Evolutionary conservation across 2,113 vertebrate species (phyloP).

Genomic region (Rhynchomys soricoides): DNA sequence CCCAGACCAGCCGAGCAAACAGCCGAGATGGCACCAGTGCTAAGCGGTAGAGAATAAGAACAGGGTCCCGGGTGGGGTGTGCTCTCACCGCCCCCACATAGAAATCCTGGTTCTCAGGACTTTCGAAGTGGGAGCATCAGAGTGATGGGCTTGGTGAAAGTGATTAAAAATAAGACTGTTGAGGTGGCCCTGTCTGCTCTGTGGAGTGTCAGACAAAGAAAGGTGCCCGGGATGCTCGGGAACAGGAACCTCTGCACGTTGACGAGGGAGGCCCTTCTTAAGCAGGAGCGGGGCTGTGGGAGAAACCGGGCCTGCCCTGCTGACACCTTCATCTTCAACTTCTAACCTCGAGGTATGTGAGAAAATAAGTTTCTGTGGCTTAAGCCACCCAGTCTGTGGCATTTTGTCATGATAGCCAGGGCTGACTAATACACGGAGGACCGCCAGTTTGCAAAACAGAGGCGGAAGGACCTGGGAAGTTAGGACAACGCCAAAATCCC

Average conservation of each 20-base stretch:
- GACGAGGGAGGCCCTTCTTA: not conserved
- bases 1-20: not conserved
- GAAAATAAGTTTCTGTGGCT: constrained; percentile 56
- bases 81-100: accelerated
- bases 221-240: not conserved
- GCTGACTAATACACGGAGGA: not conserved
- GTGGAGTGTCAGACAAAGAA: not conserved
- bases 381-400: constrained; percentile 18
- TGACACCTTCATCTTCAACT: constrained; percentile 42
- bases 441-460: constrained; percentile 45
- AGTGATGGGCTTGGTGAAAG: not conserved
- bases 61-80: not conserved
- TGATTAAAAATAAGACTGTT: not conserved
- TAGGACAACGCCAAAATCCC: constrained; percentile 6
- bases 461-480: not conserved
- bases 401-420: constrained; percentile 16
- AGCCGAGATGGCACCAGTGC: not conserved
- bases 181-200: not conserved
- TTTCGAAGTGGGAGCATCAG: not conserved
- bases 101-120: not conserved
- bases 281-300: not conserved
- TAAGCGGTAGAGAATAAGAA: not conserved
- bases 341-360: constrained; percentile 34
- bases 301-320: constrained; percentile 28
- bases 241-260: not conserved